phyloP scores from a whole-genome alignment of 2,113 vertebrate species.

The Stigmatopora nigra region DNA sequence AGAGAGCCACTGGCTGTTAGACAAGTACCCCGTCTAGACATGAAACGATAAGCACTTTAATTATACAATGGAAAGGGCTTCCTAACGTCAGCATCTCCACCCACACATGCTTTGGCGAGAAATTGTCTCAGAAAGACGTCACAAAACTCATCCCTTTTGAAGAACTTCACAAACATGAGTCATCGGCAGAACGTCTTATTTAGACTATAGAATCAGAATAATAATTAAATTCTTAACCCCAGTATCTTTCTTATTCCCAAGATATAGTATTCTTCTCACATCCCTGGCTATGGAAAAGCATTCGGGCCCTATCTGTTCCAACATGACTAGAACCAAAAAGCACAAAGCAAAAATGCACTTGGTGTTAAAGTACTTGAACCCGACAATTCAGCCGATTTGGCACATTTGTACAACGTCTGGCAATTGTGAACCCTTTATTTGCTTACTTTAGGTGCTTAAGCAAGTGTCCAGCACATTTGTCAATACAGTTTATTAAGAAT shows the following conservation, averaged over 20 bases:
- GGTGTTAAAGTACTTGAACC: background rate
- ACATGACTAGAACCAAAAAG: background rate
- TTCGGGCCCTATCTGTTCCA: background rate
- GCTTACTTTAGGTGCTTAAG: background rate
- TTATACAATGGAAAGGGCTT: constrained; percentile 31
- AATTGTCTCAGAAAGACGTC: constrained; percentile 24
- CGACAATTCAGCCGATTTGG: constrained; percentile 3
- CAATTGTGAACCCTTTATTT: background rate
- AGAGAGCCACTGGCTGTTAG: constrained; percentile 32
- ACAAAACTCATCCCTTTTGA: constrained; percentile 24
- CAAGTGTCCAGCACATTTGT: background rate
- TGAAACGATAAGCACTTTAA: constrained; percentile 29
- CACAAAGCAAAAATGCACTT: background rate
- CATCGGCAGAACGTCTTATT: constrained; percentile 26
- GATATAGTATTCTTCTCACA: background rate
- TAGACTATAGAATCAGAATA: background rate
- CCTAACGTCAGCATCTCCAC: constrained; percentile 26
- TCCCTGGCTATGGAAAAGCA: background rate
- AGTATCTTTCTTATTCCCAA: background rate
- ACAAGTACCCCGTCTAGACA: constrained; percentile 47
- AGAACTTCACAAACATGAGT: constrained; percentile 44
- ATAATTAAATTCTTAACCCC: background rate
- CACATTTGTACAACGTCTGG: background rate
- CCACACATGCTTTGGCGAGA: constrained; percentile 16
- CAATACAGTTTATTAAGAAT: background rate